These are phyloP conservation scores for Teleogryllus oceanicus DNA, from an alignment of 2,888 invertebrate genomes.

Conservation along the genomic window DNA sequence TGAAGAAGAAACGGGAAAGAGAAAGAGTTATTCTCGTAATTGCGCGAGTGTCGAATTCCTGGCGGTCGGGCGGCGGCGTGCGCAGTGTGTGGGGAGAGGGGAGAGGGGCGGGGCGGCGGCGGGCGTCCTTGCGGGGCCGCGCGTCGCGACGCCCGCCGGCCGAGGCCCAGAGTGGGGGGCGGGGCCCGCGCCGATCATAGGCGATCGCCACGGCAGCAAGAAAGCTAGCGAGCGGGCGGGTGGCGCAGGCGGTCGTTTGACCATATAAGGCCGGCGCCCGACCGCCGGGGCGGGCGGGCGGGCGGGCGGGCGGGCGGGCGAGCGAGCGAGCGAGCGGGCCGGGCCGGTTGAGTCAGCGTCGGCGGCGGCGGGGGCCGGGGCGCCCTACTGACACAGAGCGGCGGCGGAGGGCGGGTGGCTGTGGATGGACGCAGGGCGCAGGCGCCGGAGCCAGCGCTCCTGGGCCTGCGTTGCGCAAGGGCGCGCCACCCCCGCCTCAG, in stretches of 20 bases:
- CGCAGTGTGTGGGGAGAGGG: not conserved
- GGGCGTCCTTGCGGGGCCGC: not conserved
- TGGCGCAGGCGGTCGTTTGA: not conserved
- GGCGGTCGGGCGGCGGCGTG: no score
- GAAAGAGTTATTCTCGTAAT: no score
- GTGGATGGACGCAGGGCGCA: not conserved
- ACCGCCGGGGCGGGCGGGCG: no score
- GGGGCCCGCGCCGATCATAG: not conserved
- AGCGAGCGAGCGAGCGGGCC: not conserved
- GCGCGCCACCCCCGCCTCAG: not conserved
- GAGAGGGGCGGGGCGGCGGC: not conserved
- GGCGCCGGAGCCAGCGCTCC: not conserved
- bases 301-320: no score
- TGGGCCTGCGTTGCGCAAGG: not conserved
- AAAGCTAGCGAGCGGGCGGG: not conserved
- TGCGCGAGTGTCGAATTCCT: no score
- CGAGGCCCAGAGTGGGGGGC: not conserved
- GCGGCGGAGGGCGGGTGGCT: not conserved
- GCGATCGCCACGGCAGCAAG: not conserved
- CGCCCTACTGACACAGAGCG: conserved; percentile 1
- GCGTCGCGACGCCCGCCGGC: not conserved
- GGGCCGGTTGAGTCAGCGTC: not conserved
- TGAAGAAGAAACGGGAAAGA: no score
- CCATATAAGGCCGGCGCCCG: not conserved
- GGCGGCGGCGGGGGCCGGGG: not conserved